Evolutionary conservation across 2,113 vertebrate species (phyloP), one percentile per base, ranked within the genome.

Genomic region (Pollachius pollachius): DNA sequence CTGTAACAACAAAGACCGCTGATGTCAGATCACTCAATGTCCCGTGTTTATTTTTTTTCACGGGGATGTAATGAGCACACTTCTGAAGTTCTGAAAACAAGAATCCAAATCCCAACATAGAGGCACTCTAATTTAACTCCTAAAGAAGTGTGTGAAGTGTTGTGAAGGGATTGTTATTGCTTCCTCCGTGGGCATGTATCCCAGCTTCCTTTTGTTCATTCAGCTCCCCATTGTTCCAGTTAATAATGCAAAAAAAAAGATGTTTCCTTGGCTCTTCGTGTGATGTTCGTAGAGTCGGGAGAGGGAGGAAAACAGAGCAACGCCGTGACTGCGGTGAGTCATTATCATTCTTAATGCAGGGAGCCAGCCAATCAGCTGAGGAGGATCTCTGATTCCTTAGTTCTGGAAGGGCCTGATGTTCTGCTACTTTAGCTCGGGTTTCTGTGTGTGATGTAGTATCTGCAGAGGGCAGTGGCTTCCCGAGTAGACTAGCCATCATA

Each of bases 1-100:
- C 78, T 80, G 76, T 85, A 89, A 91, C 89, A 92, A 91, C 90
- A 91, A 91, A 92, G 90, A 70, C 81, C 73, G 86, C 79, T 65
- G 72, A 85, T 87, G 86, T 91, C 87, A 84, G 82, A 89, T 85
- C 80, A 86, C 71, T 86, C 82, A 88, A 87, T 79, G 84, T 70
- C 80, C 73, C 76, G 75, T 84, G 78, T 84, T 76, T 79, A 89
- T 81, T 85, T 88, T 86, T 41, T 48, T 48, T 13, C 41, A 13
- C 16, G 79, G 65, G 73, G 52, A 75, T 83, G 78, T 84, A 87
- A 89, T 83, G 87, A 90, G 90, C 79, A 82, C 60, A 79, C 85
- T 78, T 87, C 81, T 79, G 82, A 90, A 88, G 87, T 89, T 86
- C 79, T 74, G 54, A 57, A 81, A 87, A 89, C 84, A 80, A 87